Base-by-base conservation (phyloP, 1,140 invertebrate genomes). In the Drosophila miranda region DNA sequence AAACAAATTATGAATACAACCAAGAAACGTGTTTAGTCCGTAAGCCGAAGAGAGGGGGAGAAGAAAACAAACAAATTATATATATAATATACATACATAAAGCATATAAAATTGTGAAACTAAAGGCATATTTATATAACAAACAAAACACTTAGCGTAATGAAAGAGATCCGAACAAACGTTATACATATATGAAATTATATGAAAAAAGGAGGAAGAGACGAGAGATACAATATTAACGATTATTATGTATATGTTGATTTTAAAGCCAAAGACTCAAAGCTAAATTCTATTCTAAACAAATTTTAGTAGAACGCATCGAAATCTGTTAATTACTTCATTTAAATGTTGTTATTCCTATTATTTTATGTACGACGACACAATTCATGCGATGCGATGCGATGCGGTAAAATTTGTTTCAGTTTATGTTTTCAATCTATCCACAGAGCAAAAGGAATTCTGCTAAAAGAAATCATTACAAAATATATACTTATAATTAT, bases 251-350 rank as follows among this genome's bases (percentile, higher is more conserved):
- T 19, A 19, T 73, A 72, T 79, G 83, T 88, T 88, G 79, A 83
- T 83, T 88, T 89, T 67, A 84, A 89, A 84, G 73, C 84, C 84
- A 88, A 88, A 88, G 83, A 88, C 83, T 88, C 83, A 88, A 87
- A 79, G 55, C 64, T 75, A 75, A 72, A 57, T 55, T 70, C 69
- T 70, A 77, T 52, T 60, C 53, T 46, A 57, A 56, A 53, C 51
- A 19, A 83, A 72, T 43, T 60, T 70, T 48, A 46, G 30, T 21
- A 50, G 49, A 60, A 53, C 56, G 64, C 60, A 75, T 70, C 62
- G 69, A 86, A 77, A 77, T 70, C 72, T 60, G 42, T 79, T 59
- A 48, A 42, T 54, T 63, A 75, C 3, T 38, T 63, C 54, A 51
- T 48, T 51, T 59, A 55, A 54, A 42, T 64, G 51, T 83, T 83